Percentiles rank a stretch among this genome's conserved stretches.
phyloP scores from a whole-genome alignment of 2,888 invertebrate genomes.

The Mesodorylaimus sp. region DNA sequence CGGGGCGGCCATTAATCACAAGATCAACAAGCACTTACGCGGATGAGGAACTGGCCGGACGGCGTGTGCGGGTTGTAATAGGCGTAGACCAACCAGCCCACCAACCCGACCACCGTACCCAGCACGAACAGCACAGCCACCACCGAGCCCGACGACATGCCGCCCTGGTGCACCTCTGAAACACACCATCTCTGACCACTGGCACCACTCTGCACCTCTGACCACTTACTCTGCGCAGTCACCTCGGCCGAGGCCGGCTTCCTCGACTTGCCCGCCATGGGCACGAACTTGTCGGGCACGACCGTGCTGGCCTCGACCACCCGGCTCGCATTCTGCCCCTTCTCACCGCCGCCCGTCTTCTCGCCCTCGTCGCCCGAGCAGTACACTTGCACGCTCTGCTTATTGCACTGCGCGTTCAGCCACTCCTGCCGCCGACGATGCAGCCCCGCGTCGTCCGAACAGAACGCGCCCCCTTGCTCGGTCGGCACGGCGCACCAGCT shows the following conservation, averaged over 20 bases:
- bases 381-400: conserved; percentile 1
- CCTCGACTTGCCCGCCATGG: not conserved
- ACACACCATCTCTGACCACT: not conserved
- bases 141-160: conserved; percentile 37
- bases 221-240: not conserved
- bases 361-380: too few species aligned
- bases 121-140: conserved; percentile 50
- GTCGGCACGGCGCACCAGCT: conserved; percentile 23
- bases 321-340: too few species aligned
- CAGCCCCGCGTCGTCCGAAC: conserved; percentile 23
- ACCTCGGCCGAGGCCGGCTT: not conserved
- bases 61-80: conserved; percentile 87
- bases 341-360: too few species aligned
- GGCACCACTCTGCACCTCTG: not conserved
- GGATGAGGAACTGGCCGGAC: conserved; percentile 85
- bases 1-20: not conserved
- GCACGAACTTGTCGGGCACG: not conserved
- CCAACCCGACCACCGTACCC: conserved; percentile 47
- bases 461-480: conserved; percentile 18
- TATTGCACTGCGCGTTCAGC: conserved; percentile 17
- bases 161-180: not conserved
- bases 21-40: conserved; percentile 44
- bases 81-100: conserved; percentile 71
- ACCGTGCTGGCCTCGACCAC: too few species aligned
- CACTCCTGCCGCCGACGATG: conserved; percentile 22